Conservation (phyloP, 2,888 invertebrate species). For the Monochamus alternatus region DNA sequence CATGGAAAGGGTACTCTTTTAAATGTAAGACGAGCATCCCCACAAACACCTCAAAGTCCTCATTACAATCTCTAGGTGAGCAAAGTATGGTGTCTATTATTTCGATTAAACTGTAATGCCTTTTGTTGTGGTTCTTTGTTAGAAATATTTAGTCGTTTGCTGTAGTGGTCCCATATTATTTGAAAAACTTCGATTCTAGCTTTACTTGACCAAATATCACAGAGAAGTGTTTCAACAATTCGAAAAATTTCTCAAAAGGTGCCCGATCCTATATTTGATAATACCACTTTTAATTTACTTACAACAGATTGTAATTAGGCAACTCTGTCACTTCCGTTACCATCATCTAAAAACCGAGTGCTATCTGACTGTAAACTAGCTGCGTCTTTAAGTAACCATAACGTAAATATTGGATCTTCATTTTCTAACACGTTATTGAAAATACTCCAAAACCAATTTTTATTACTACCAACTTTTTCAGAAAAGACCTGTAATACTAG, state of each 20-base stretch:
- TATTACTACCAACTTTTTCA: constrained; percentile 50
- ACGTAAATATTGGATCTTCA: constrained; percentile 58
- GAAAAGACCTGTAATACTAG: constrained; percentile 59
- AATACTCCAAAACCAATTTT: constrained; percentile 62
- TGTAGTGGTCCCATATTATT: constrained; percentile 67
- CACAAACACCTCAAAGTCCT: constrained; percentile 65
- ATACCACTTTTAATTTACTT: constrained; percentile 58
- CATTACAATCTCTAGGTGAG: constrained; percentile 53
- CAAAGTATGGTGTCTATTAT: constrained; percentile 56
- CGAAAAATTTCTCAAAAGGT: constrained; percentile 58
- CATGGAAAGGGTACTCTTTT: constrained; percentile 63
- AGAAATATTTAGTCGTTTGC: constrained; percentile 62
- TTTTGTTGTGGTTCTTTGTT: constrained; percentile 49
- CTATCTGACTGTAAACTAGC: constrained; percentile 56
- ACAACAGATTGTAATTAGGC: constrained; percentile 62
- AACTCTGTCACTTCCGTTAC: constrained; percentile 48
- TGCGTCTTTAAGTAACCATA: constrained; percentile 62
- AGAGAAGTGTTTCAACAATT: constrained; percentile 60
- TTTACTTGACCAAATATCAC: constrained; percentile 62
- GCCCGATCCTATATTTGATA: constrained; percentile 50
- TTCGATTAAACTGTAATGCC: constrained; percentile 53
- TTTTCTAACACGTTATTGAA: constrained; percentile 60
- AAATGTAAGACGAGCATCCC: constrained; percentile 64
- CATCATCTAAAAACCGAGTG: constrained; percentile 46
- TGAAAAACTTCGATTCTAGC: constrained; percentile 65